Base-by-base conservation (phyloP, 92 coral and sea anemone genomes). In the Ricordea florida region DNA sequence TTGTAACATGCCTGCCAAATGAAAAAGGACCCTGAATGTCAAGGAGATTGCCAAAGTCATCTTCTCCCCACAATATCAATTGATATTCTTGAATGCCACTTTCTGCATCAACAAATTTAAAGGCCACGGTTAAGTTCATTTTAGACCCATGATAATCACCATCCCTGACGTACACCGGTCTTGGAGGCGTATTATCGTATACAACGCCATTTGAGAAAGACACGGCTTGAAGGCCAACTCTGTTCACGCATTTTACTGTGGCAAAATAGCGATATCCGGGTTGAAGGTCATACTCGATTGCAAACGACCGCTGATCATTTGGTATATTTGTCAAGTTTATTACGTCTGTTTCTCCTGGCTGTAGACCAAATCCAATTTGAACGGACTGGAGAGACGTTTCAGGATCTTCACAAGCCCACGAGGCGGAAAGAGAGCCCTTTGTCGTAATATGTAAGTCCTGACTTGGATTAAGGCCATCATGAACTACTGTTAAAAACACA, bases 191-290 rank as follows among this genome's bases (percentile, higher is more conserved):
- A 31, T 74, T 40, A 37, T 92, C 97, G 22, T 64, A 85, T 8
- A 75, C 50, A 13, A 92, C 52, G 13, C 97, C 97, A 78, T 81
- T 57, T 6, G 91, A 83, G 9, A 75, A 43, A 17, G 84, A 46
- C 2, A 77, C 16, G 6, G 77, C 21, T 29, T 60, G 46, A 16
- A 92, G 76, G 4, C 97, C 97, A 23, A 81, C 86, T 46, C 63
- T 77, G 81, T 92, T 92, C 10, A 65, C 59, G 79, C 97, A 92
- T 61, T 77, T 66, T 10, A 92, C 93, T 38, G 86, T 81, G n/a
- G 89, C 92, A 66, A 88, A 88, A 29, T 92, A 92, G 23, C 90
- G 78, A 28, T 50, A 42, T 41, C 92, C 89, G 38, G 57, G 77
- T 22, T 28, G 52, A 15, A 92, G 78, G 38, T 37, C 31, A 1